Evolutionary conservation across 2,888 invertebrate genomes (phyloP), one percentile per base, ranked within the genome.

Genomic region (Choreutis nemorana): DNA sequence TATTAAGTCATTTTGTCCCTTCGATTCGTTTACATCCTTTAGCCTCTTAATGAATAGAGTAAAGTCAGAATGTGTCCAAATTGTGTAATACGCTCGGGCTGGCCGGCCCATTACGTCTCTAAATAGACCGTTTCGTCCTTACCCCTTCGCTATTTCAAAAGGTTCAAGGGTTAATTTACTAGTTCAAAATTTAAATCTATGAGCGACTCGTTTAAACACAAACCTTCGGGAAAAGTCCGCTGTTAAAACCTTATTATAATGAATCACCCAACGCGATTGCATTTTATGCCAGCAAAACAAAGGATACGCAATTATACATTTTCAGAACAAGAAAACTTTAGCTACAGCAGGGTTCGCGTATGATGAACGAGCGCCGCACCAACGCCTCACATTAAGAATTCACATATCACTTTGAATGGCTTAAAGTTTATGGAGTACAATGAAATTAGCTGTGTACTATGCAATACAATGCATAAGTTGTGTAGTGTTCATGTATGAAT

Each of bases 111-210:
- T 77, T 78, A 67, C 66, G 66, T 62, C 63, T 68, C 71, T 75
- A 78, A 77, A 78, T 77, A 78, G 77, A 68, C 77, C 73, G 72
- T 78, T 78, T 72, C 63, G 66, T 64, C 70, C 68, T 72, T 68
- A 71, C 72, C 75, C 73, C 72, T 73, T 72, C 60, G 71, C 77
- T 70, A 72, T 75, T 75, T 70, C 71, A 68, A 72, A 75, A 75
- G 77, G 75, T 72, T 70, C 75, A 67, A 68, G 75, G 77, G 73
- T 75, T 73, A 78, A 73, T 75, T 77, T 78, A 77, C 59, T 71
- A 72, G 71, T 73, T 72, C 66, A 71, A 75, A 75, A 78, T 73
- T 73, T 78, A 75, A 77, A 77, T 77, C 72, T 75, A 75, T 68
- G 65, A 57, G 59, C 63, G 68, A 71, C 66, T 73, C 71, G 67